Percentiles rank a stretch among this genome's conserved stretches.
phyloP scores from a whole-genome alignment of 2,797 vertebrate species.

The Lithobates sylvaticus region DNA sequence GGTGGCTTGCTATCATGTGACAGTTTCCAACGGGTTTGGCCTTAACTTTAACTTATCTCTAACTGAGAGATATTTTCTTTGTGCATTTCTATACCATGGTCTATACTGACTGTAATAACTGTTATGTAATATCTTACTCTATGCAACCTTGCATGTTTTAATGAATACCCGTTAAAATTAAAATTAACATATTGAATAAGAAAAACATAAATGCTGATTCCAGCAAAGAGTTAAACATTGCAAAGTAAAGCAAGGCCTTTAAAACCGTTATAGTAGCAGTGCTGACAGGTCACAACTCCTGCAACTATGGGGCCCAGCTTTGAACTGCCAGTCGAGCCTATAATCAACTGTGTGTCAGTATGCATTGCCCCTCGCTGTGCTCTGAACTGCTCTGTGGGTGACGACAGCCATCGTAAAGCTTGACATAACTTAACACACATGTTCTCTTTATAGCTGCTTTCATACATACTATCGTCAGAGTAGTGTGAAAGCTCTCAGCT shows the following conservation, averaged over 20 bases:
- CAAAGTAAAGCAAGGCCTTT: not conserved
- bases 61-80: too few species aligned
- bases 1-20: too few species aligned
- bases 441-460: constrained; percentile 32
- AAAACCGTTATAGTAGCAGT: constrained; percentile 50
- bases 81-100: too few species aligned
- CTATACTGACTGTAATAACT: too few species aligned
- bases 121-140: too few species aligned
- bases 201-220: not conserved
- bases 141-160: too few species aligned
- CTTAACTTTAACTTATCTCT: too few species aligned
- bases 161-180: too few species aligned
- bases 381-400: constrained; percentile 38
- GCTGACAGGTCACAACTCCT: constrained; percentile 61
- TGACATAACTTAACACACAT: constrained; percentile 45
- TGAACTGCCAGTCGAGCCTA: constrained; percentile 46
- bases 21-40: too few species aligned
- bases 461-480: constrained; percentile 10
- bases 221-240: not conserved
- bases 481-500: constrained; percentile 24
- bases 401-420: constrained; percentile 47
- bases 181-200: too few species aligned
- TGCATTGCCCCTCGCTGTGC: constrained; percentile 49
- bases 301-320: constrained; percentile 38
- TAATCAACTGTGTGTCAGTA: constrained; percentile 46